phyloP scores from a whole-genome alignment of 2,797 vertebrate genomes.

The Fundulus diaphanus region DNA sequence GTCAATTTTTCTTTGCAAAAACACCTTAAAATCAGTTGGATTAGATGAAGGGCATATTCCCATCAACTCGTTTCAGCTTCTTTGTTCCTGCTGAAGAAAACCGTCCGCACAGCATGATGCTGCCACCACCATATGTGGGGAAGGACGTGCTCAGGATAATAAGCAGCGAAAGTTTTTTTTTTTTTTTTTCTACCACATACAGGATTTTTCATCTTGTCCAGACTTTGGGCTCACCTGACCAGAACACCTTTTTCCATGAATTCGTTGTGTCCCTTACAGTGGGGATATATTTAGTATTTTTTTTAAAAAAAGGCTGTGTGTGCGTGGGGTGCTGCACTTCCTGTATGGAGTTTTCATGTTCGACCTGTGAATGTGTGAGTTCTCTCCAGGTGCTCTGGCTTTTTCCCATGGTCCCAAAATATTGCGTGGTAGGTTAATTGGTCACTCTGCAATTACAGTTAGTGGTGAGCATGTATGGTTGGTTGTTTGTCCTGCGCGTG shows the following conservation, averaged over 20 bases:
- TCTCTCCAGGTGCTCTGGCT: background rate
- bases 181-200: too few species aligned
- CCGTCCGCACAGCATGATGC: background rate
- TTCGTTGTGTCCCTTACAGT: background rate
- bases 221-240: background rate
- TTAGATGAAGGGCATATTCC: background rate
- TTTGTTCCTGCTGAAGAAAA: background rate
- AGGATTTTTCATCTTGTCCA: background rate
- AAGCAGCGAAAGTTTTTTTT: background rate
- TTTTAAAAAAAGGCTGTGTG: background rate
- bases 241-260: background rate
- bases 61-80: background rate
- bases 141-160: background rate
- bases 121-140: background rate
- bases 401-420: background rate
- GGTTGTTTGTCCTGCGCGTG: background rate
- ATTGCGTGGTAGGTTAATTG: background rate
- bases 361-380: background rate
- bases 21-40: background rate
- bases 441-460: background rate
- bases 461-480: background rate
- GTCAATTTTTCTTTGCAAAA: background rate
- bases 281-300: background rate
- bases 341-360: background rate
- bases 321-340: background rate